These are phyloP conservation scores for Drosophila equinoxialis DNA, from an alignment of 1,140 invertebrate genomes.

Conservation along the genomic window DNA sequence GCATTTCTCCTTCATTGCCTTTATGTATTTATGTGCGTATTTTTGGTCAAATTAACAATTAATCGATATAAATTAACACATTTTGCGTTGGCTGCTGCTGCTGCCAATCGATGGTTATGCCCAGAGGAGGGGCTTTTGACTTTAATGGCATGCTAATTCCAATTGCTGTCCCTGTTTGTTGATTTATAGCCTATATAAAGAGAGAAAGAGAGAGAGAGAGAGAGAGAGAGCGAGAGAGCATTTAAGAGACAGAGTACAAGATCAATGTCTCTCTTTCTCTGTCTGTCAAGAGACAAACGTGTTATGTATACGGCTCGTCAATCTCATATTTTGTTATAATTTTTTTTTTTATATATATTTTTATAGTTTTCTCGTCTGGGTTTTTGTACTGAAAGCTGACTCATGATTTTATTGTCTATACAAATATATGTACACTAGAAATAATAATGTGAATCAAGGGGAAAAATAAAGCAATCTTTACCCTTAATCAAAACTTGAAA, in stretches of 20 bases:
- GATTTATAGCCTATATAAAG: background rate
- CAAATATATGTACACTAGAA: background rate
- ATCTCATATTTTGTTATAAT: conserved; percentile 3
- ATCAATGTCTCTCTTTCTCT: background rate
- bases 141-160: conserved; percentile 12
- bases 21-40: conserved; percentile 26
- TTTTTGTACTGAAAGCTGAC: background rate
- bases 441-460: too few relatives aligned
- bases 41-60: conserved; percentile 67
- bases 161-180: conserved; percentile 4
- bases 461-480: too few relatives aligned
- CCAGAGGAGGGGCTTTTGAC: background rate
- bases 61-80: conserved; percentile 73
- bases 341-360: too few relatives aligned
- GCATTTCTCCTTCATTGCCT: conserved; percentile 8
- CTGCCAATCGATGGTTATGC: conserved; percentile 9
- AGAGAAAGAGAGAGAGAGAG: background rate
- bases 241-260: background rate
- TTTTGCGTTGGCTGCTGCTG: conserved; percentile 28
- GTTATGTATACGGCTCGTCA: conserved; percentile 8
- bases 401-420: background rate
- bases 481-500: too few relatives aligned
- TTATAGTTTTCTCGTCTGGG: background rate
- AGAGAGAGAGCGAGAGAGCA: background rate
- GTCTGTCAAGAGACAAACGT: conserved; percentile 1